A percentile compares a stretch with the other conserved stretches of the same genome.
Evolutionary conservation across 2,888 invertebrate species (phyloP).

Genomic region (Tiphia femorata): DNA sequence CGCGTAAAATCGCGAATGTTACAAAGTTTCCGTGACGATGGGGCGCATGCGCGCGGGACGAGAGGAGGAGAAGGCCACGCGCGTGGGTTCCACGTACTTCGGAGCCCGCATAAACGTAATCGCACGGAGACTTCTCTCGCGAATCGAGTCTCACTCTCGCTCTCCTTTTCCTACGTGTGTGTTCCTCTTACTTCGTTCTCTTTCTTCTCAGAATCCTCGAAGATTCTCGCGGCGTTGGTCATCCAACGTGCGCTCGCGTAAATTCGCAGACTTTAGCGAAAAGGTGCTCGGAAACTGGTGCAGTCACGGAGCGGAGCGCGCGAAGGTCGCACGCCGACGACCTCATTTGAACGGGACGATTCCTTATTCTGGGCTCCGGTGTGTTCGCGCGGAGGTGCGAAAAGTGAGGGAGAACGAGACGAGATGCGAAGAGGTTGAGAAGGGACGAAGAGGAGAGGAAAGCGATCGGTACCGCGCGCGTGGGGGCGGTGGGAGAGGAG

Average conservation of each 20-base stretch:
- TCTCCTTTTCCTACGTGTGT: background rate
- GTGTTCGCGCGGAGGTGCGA: conserved; percentile 7
- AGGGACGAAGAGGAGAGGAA: no score
- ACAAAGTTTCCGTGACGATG: conserved; percentile 10
- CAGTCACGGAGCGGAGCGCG: no score
- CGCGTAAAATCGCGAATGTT: conserved; percentile 4
- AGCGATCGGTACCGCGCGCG: conserved; percentile 4
- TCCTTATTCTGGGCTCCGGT: background rate
- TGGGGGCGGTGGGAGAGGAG: conserved; percentile 2
- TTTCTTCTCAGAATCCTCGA: background rate
- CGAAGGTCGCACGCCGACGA: conserved; percentile 27
- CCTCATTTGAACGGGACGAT: conserved; percentile 26
- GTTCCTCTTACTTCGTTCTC: background rate
- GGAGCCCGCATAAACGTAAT: conserved; percentile 12
- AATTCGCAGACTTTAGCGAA: conserved; percentile 7
- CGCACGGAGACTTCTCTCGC: background rate
- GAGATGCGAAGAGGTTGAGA: conserved; percentile 40
- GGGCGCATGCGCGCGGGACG: conserved; percentile 4
- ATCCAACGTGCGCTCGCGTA: conserved; percentile 1
- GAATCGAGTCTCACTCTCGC: no score
- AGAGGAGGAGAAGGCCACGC: conserved; percentile 20
- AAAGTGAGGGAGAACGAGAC: conserved; percentile 11
- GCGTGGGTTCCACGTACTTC: conserved; percentile 38
- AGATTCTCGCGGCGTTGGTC: background rate
- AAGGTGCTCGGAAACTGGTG: conserved; percentile 17